Evolutionary conservation across 2,888 invertebrate genomes (phyloP).

Genomic region (Micropterix aruncella): DNA sequence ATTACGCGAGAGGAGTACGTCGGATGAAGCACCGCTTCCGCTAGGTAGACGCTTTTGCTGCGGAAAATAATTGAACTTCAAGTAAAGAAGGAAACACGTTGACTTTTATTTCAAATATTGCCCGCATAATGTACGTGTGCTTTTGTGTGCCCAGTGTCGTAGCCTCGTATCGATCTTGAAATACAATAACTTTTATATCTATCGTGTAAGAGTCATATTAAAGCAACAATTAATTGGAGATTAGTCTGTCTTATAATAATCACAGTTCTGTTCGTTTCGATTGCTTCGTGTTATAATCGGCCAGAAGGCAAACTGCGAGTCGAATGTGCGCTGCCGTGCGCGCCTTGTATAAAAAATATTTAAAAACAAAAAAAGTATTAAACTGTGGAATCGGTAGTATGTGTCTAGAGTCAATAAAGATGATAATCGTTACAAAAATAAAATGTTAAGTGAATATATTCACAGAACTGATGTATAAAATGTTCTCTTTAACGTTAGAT

Average conservation of each 20-base stretch:
- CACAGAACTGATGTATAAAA: slow-evolving; percentile 38
- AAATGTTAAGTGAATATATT: slow-evolving; percentile 33
- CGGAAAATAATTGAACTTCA: not conserved
- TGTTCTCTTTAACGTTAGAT: not conserved
- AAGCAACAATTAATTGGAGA: not conserved
- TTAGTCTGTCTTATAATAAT: not conserved
- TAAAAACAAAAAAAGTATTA: not conserved
- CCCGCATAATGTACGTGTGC: slow-evolving; percentile 8
- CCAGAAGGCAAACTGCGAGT: too few species aligned
- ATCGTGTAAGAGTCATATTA: not conserved
- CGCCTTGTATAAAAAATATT: too few species aligned
- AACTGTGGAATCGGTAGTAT: not conserved
- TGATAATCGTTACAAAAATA: slow-evolving; percentile 10
- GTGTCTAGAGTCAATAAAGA: not conserved
- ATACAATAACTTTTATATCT: not conserved
- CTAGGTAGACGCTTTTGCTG: not conserved
- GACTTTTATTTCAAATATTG: not conserved
- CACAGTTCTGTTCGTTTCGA: too few species aligned
- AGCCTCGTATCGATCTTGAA: slow-evolving; percentile 6
- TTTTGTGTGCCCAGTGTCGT: slow-evolving; percentile 11
- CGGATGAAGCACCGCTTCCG: too few species aligned
- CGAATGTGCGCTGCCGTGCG: too few species aligned
- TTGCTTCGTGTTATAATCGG: too few species aligned
- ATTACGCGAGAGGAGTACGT: too few species aligned
- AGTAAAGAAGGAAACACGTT: not conserved